A percentile compares a stretch with the other conserved stretches of the same genome.
phyloP scores from a whole-genome alignment of 2,888 invertebrate genomes.

The Pachliopta kotzebuea region DNA sequence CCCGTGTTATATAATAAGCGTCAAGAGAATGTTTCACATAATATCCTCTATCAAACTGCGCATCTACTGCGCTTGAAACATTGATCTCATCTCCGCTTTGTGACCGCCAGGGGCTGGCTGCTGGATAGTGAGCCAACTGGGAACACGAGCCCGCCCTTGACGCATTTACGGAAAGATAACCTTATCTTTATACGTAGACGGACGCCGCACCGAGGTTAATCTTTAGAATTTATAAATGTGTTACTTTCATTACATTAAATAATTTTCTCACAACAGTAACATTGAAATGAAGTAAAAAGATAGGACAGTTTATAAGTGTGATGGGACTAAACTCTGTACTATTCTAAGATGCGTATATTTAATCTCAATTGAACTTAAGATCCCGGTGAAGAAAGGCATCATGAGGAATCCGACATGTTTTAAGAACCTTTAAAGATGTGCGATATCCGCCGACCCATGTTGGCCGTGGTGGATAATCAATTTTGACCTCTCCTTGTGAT shows the following conservation, averaged over 20 bases:
- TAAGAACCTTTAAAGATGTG: no score
- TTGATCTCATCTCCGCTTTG: constrained; percentile 12
- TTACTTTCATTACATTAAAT: background rate
- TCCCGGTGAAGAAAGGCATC: no score
- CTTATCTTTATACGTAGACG: constrained; percentile 10
- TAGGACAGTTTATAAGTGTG: no score
- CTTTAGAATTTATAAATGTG: background rate
- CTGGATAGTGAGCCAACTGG: constrained; percentile 4
- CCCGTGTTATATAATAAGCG: constrained; percentile 11
- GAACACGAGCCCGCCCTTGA: constrained; percentile 6
- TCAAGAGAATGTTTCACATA: constrained; percentile 23
- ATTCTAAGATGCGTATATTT: no score
- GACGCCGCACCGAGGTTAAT: background rate
- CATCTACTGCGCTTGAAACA: constrained; percentile 17
- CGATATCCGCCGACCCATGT: no score
- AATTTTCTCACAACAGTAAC: no score
- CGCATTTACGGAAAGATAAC: background rate
- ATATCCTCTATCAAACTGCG: constrained; percentile 15
- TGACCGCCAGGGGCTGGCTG: background rate
- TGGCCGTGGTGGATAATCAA: no score
- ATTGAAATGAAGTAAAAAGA: no score
- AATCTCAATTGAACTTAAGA: no score
- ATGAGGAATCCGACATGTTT: no score
- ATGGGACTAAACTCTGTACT: no score
- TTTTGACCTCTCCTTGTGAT: no score